These are phyloP conservation scores for Altica lythri DNA, from an alignment of 2,888 invertebrate genomes.

Conservation along the genomic window DNA sequence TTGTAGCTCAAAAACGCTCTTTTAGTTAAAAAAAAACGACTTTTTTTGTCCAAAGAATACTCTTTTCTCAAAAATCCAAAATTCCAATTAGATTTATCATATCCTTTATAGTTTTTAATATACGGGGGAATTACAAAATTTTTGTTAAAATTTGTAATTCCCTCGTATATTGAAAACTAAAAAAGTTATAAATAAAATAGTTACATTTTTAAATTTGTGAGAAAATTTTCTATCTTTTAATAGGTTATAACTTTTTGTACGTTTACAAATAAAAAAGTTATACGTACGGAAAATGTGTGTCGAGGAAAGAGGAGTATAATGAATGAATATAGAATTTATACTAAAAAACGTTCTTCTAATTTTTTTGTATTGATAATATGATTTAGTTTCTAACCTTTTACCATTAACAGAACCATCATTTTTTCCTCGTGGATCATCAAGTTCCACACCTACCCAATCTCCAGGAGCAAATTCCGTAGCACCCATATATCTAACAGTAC, in stretches of 20 bases:
- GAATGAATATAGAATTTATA: not conserved
- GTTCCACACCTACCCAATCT: constrained; percentile 94
- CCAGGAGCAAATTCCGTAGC: constrained; percentile 89
- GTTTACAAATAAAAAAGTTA: not conserved
- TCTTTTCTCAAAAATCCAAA: too few species aligned
- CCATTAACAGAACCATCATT: constrained; percentile 95
- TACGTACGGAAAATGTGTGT: not conserved
- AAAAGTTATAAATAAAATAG: too few species aligned
- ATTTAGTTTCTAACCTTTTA: constrained; percentile 70
- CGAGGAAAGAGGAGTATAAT: not conserved
- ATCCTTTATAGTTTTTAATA: too few species aligned
- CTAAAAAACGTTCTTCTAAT: too few species aligned
- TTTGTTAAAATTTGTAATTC: too few species aligned
- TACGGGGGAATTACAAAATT: too few species aligned
- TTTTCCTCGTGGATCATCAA: constrained; percentile 92
- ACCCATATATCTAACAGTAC: constrained; percentile 84
- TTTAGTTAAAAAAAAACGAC: too few species aligned
- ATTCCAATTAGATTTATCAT: too few species aligned
- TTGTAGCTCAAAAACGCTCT: too few species aligned
- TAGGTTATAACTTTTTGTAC: not conserved
- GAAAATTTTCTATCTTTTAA: not conserved
- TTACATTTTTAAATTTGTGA: not conserved
- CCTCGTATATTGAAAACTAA: too few species aligned
- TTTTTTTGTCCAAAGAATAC: too few species aligned
- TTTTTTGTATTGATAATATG: not conserved